Conservation (phyloP, 1,140 invertebrate genomes). For the Drosophila ficusphila region DNA sequence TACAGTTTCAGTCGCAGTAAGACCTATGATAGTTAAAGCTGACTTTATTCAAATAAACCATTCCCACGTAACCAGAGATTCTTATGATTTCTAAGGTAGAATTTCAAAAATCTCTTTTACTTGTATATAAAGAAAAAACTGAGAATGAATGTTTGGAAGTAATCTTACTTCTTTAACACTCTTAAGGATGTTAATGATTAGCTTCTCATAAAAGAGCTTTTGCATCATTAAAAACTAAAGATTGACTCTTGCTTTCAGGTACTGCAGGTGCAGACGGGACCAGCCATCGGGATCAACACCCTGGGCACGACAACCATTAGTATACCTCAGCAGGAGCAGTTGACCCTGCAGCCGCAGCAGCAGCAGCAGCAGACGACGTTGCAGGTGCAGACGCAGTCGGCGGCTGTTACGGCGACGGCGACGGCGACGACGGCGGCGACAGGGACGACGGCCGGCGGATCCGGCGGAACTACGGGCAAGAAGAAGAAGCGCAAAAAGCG, state of each 20-base stretch:
- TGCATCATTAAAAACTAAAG: no score
- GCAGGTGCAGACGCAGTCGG: slow-evolving; percentile 60
- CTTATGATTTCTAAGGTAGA: no score
- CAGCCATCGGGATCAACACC: slow-evolving; percentile 80
- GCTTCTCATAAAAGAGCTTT: no score
- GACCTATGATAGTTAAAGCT: no score
- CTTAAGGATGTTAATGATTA: no score
- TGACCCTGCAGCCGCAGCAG: slow-evolving; percentile 61
- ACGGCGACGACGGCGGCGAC: slow-evolving; percentile 31
- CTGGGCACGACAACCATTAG: slow-evolving; percentile 80
- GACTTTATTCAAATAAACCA: no score
- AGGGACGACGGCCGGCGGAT: slow-evolving; percentile 56
- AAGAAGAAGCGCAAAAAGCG: slow-evolving; percentile 94
- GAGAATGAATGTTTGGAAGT: no score
- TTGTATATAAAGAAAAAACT: no score
- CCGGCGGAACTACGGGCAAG: slow-evolving; percentile 85
- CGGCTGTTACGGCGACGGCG: slow-evolving; percentile 43
- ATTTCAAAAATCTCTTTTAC: no score
- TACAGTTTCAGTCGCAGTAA: no score
- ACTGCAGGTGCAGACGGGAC: slow-evolving; percentile 81
- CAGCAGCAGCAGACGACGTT: slow-evolving; percentile 62
- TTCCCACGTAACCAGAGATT: no score
- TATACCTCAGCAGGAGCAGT: slow-evolving; percentile 77
- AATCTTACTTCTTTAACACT: no score
- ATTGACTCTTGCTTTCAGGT: slow-evolving; percentile 33